Conservation (phyloP, 2,113 vertebrate species). For the Tenebrosternarchus preto region DNA sequence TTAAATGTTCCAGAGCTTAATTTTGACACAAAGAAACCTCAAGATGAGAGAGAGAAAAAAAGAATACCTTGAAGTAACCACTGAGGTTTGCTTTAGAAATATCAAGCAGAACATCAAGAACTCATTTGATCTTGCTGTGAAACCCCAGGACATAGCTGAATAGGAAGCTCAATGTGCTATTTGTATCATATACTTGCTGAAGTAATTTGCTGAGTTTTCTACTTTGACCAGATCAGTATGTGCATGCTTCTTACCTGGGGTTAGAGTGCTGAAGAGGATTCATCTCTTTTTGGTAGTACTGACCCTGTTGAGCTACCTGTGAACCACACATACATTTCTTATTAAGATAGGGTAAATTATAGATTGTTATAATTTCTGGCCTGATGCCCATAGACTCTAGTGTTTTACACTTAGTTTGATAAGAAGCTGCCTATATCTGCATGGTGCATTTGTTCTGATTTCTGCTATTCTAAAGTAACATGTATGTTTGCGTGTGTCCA, state of each 20-base stretch:
- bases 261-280: constrained; percentile 78
- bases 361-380: not conserved
- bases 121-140: not conserved
- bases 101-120: too few relatives aligned
- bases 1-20: constrained; percentile 6
- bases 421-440: not conserved
- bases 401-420: not conserved
- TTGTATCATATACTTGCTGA: not conserved
- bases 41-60: not conserved
- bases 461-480: not conserved
- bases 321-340: constrained; percentile 6
- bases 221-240: not conserved
- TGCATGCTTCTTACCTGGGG: constrained; percentile 69
- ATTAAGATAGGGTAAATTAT: not conserved
- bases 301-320: constrained; percentile 85
- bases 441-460: not conserved
- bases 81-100: too few relatives aligned
- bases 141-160: not conserved
- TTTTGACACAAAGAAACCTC: not conserved
- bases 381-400: constrained; percentile 15
- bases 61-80: not conserved
- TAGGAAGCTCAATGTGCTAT: not conserved
- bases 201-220: not conserved
- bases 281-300: constrained; percentile 92
- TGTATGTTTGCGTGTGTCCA: not conserved